Conservation (phyloP, 2,797 vertebrate species). For the Margarornis squamiger region DNA sequence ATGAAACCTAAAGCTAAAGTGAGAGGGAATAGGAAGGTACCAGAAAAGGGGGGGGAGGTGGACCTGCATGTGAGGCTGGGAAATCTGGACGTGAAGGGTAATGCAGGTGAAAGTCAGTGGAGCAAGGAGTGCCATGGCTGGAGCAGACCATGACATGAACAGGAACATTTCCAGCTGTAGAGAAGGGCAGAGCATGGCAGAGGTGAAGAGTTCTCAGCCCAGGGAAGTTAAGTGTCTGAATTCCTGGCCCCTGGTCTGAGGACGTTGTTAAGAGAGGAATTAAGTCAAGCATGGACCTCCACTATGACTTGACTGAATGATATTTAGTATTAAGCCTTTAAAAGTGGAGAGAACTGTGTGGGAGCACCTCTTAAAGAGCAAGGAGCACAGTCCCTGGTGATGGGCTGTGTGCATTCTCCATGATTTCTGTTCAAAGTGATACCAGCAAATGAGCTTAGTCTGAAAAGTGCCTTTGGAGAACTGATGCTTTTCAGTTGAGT, state of each 20-base stretch:
- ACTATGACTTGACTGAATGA: neutral
- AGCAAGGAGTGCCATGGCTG: neutral
- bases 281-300: neutral
- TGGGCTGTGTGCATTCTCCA: neutral
- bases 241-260: constrained; percentile 26
- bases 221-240: constrained; percentile 6
- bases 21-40: neutral
- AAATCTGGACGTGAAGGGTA: neutral
- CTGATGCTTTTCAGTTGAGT: neutral
- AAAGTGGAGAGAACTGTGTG: neutral
- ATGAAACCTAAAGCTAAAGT: neutral
- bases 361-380: neutral
- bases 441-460: neutral
- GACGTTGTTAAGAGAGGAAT: constrained; percentile 6
- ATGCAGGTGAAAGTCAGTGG: neutral
- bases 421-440: neutral
- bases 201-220: constrained; percentile 5
- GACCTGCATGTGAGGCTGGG: neutral
- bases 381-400: neutral
- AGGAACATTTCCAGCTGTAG: neutral
- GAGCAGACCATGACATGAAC: neutral
- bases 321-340: constrained; percentile 40
- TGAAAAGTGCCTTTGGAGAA: neutral
- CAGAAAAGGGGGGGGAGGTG: neutral
- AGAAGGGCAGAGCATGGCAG: neutral